These are phyloP conservation scores for Amorpha juglandis DNA, from an alignment of 2,888 invertebrate species.

Conservation along the genomic window DNA sequence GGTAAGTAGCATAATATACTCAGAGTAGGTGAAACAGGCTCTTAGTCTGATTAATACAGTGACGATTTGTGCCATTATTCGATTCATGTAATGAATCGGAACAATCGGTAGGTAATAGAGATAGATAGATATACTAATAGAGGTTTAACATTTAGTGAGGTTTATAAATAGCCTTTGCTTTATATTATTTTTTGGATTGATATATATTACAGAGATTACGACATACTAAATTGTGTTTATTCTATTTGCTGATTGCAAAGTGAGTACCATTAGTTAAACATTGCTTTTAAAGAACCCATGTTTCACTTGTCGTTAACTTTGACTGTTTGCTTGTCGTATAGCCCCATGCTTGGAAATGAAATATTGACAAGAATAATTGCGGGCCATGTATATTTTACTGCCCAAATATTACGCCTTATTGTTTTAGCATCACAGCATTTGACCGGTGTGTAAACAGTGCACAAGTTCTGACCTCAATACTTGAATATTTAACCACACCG, in stretches of 20 bases:
- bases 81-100: too few species aligned
- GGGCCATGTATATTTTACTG: conserved; percentile 55
- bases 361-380: conserved; percentile 59
- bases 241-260: not conserved
- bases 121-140: too few species aligned
- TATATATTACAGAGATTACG: too few species aligned
- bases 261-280: not conserved
- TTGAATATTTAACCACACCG: conserved; percentile 65
- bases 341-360: conserved; percentile 45
- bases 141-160: too few species aligned
- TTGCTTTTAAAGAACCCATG: conserved; percentile 33
- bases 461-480: conserved; percentile 73
- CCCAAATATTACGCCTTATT: conserved; percentile 69
- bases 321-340: conserved; percentile 31
- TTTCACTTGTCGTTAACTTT: conserved; percentile 33
- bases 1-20: too few species aligned
- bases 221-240: not conserved
- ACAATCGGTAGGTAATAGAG: too few species aligned
- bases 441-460: conserved; percentile 62
- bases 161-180: too few species aligned
- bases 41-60: too few species aligned
- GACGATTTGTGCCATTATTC: too few species aligned
- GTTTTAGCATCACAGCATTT: conserved; percentile 58
- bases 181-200: too few species aligned
- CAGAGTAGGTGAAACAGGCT: too few species aligned